phyloP scores from a whole-genome alignment of 1,140 invertebrate genomes.

The Apis laboriosa region DNA sequence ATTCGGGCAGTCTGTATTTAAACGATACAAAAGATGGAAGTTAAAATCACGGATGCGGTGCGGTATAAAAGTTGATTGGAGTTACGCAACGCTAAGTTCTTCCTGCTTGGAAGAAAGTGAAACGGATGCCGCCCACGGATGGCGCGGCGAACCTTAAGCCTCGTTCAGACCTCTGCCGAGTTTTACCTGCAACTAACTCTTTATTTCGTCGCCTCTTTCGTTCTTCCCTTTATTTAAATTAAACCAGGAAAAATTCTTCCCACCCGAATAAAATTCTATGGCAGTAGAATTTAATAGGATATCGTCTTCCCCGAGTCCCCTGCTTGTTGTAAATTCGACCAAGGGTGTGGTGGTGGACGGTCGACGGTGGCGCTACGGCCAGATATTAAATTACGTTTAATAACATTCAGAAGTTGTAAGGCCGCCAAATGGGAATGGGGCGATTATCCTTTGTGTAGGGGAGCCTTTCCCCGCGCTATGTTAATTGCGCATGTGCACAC shows the following conservation, averaged over 20 bases:
- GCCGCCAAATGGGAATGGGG: conserved; percentile 27
- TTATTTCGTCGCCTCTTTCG: no score
- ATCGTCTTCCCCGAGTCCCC: conserved; percentile 26
- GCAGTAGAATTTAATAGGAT: conserved; percentile 58
- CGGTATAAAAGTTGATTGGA: conserved; percentile 22
- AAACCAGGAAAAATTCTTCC: no score
- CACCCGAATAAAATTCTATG: no score
- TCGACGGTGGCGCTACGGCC: background rate
- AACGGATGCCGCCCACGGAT: conserved; percentile 58
- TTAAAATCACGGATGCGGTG: conserved; percentile 20
- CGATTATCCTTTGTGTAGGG: conserved; percentile 52
- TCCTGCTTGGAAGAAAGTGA: conserved; percentile 57
- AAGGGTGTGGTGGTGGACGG: conserved; percentile 30
- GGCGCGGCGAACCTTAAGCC: background rate
- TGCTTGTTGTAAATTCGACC: conserved; percentile 53
- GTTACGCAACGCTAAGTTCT: conserved; percentile 38
- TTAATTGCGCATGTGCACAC: conserved; percentile 49
- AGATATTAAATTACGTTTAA: conserved; percentile 72
- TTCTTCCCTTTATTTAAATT: no score
- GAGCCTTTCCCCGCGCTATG: conserved; percentile 49
- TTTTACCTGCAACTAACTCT: no score
- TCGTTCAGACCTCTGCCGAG: no score
- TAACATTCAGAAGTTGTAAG: conserved; percentile 63
- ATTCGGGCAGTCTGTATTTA: background rate
- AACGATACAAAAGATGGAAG: background rate